Evolutionary conservation across 2,888 invertebrate genomes (phyloP), one percentile per base, ranked within the genome.

Genomic region (Pimpla rufipes): DNA sequence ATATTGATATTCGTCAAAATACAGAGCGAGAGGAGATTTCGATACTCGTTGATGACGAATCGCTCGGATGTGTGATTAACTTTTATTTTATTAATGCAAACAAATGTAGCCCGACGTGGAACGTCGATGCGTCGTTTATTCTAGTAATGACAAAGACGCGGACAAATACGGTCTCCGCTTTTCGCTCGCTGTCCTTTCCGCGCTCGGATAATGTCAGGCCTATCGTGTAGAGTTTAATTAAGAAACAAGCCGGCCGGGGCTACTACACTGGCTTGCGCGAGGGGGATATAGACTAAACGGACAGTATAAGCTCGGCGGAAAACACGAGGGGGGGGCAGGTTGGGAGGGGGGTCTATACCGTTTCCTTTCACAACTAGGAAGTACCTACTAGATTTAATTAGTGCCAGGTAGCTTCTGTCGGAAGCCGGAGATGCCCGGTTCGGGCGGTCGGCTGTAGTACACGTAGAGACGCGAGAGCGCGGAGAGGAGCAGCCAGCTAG

Each of bases 321-420:
- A 88, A 85, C 45, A 66, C 75, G 81, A 57, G 11, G 57, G 67
- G 2, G 42, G 42, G 29, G 40, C 42, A 42, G 35, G 67, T 45
- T 57, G 2, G 42, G 42, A 21, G 40, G 47, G 50, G 35, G 67
- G 52, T 57, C 79, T 74, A 68, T 52, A 79, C 70, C 79, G 77
- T 84, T 85, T 81, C 73, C 75, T 83, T 81, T 83, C 77, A 70
- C 71, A 76, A 78, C 79, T 76, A 62, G 62, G 71, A 66, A 71
- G 77, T 83, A 64, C 74, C 84, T 81, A 83, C 85, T 88, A 84
- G 88, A 90, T 90, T 90, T 90, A 90, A 90, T 90, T 89, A 90
- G 89, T 85, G 83, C 85, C 84, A 85, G 80, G 79, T 85, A 81
- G 82, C 77, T 81, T 86, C 86, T 73, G 83, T 83, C 83, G 81